phyloP scores from a whole-genome alignment of 2,113 vertebrate species.

The Prinia subflava region DNA sequence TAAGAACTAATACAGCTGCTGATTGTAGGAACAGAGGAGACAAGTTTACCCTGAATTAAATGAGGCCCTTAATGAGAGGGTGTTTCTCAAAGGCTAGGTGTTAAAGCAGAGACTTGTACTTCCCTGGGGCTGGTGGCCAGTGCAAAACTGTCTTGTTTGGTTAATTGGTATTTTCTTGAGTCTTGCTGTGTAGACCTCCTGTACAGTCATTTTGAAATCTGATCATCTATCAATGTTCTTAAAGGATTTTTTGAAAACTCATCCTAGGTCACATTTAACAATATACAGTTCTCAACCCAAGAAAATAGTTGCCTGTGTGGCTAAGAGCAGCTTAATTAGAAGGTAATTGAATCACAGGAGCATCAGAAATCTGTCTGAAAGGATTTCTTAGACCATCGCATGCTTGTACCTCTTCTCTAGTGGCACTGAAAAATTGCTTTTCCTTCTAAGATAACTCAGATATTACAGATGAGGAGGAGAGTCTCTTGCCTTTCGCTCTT shows the following conservation, averaged over 20 bases:
- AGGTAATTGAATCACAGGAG: background rate
- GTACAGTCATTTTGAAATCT: background rate
- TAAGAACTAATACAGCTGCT: background rate
- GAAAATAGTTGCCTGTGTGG: background rate
- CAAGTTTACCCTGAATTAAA: background rate
- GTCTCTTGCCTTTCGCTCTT: background rate
- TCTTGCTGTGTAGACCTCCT: background rate
- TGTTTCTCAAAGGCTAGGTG: background rate
- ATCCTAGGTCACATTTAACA: background rate
- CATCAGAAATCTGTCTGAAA: background rate
- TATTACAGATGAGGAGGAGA: background rate
- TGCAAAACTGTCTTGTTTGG: background rate
- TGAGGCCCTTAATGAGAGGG: background rate
- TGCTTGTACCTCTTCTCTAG: background rate
- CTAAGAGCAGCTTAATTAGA: slow-evolving; percentile 31
- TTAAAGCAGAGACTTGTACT: background rate
- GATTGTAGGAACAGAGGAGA: background rate
- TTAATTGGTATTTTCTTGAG: background rate
- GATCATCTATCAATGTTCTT: background rate
- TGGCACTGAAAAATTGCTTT: background rate
- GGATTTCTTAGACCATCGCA: background rate
- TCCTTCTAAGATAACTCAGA: background rate
- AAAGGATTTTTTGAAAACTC: background rate
- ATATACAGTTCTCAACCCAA: background rate
- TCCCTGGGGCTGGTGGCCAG: background rate